phyloP scores from a whole-genome alignment of 2,888 invertebrate species.

The Euzophera pinguis region DNA sequence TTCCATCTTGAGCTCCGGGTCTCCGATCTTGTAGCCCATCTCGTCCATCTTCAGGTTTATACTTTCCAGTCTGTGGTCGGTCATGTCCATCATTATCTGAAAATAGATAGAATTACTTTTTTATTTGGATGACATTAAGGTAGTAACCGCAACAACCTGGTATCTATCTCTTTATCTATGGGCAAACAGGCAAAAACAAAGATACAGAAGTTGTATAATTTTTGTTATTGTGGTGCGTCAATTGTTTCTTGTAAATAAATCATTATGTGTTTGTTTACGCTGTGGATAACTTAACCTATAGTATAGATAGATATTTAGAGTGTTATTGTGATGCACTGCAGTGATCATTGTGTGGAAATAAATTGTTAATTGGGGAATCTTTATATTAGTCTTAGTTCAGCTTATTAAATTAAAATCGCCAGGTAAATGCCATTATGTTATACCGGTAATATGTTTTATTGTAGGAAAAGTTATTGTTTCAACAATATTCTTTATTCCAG shows the following conservation, averaged over 20 bases:
- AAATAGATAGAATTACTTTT: neutral
- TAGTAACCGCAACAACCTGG: too few species aligned
- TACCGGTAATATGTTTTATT: too few species aligned
- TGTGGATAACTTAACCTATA: neutral
- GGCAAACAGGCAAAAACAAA: too few species aligned
- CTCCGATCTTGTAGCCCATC: neutral
- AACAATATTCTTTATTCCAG: neutral
- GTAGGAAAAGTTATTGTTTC: neutral
- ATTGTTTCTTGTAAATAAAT: conserved; percentile 4
- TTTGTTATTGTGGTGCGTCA: conserved; percentile 14
- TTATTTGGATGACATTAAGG: too few species aligned
- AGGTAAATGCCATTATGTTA: neutral
- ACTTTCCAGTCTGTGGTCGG: neutral
- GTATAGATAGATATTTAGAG: neutral
- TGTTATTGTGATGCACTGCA: too few species aligned
- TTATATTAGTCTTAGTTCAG: neutral
- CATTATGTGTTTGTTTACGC: conserved; percentile 8
- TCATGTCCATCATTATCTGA: neutral
- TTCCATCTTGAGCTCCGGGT: neutral
- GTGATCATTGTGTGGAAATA: neutral
- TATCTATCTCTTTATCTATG: too few species aligned
- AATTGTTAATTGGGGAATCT: neutral
- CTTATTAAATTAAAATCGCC: neutral
- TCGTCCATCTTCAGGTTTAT: neutral
- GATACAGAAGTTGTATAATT: too few species aligned